Conservation (phyloP, 2,888 invertebrate genomes). For the Laspeyria flexula region DNA sequence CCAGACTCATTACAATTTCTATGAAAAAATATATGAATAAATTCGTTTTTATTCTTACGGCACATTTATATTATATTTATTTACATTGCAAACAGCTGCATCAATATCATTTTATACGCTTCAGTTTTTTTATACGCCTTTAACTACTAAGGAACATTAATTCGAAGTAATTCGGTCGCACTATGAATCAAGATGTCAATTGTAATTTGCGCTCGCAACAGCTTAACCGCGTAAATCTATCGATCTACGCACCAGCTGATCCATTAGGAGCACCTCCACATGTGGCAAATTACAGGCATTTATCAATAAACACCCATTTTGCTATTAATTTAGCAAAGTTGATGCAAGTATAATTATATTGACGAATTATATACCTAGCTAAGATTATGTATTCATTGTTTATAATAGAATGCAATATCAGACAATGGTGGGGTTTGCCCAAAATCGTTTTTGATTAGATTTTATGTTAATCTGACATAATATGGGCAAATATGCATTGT, state of each 20-base stretch:
- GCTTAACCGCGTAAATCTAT: not conserved
- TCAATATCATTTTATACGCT: conserved; percentile 38
- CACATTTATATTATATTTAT: conserved; percentile 41
- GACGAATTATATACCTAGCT: not conserved
- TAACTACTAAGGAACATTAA: conserved; percentile 24
- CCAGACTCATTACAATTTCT: conserved; percentile 20
- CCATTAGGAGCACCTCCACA: not conserved
- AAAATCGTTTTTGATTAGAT: too few species aligned
- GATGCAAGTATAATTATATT: not conserved
- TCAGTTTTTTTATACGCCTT: conserved; percentile 16
- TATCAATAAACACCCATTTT: not conserved
- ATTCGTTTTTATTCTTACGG: conserved; percentile 45
- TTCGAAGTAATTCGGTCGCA: conserved; percentile 11
- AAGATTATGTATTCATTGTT: not conserved
- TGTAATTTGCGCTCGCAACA: not conserved
- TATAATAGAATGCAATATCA: not conserved
- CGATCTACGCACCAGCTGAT: conserved; percentile 1
- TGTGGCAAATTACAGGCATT: conserved; percentile 3
- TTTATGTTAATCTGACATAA: too few species aligned
- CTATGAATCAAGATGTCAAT: conserved; percentile 14
- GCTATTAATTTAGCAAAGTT: conserved; percentile 3
- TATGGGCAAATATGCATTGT: too few species aligned
- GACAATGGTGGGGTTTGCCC: not conserved
- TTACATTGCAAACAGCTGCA: conserved; percentile 47
- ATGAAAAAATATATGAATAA: conserved; percentile 40